A percentile compares a stretch with the other conserved stretches of the same genome.
phyloP scores from a whole-genome alignment of 2,888 invertebrate species.

The Agonopterix arenella region DNA sequence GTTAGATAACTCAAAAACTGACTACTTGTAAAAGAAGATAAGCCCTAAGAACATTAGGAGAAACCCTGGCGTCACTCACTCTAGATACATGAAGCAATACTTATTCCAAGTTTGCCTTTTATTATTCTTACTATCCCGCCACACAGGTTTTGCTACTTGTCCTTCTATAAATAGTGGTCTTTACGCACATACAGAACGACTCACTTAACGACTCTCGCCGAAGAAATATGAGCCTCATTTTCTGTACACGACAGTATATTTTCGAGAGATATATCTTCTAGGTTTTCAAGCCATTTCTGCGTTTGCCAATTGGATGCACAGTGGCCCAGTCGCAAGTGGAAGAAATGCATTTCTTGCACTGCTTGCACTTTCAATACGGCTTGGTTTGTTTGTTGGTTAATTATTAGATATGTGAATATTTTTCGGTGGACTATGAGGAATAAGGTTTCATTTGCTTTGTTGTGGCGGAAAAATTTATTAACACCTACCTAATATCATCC shows the following conservation, averaged over 20 bases:
- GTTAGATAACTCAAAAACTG: no score
- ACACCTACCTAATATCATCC: no score
- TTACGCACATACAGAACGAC: slow-evolving; percentile 20
- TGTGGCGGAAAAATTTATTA: no score
- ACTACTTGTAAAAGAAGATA: no score
- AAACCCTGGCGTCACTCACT: not conserved
- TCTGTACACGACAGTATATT: slow-evolving; percentile 16
- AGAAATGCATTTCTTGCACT: slow-evolving; percentile 57
- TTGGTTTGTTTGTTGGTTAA: slow-evolving; percentile 41
- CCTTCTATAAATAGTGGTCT: slow-evolving; percentile 61
- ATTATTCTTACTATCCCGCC: slow-evolving; percentile 55
- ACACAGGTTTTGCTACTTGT: slow-evolving; percentile 63
- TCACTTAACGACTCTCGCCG: slow-evolving; percentile 10
- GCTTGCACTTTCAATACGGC: slow-evolving; percentile 67
- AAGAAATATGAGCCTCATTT: slow-evolving; percentile 21
- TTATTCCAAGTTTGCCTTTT: slow-evolving; percentile 5
- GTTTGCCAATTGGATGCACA: slow-evolving; percentile 22
- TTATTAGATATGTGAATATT: slow-evolving; percentile 37
- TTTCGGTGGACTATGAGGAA: slow-evolving; percentile 7
- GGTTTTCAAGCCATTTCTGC: slow-evolving; percentile 16
- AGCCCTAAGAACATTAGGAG: no score
- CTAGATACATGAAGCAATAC: not conserved
- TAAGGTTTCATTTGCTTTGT: no score
- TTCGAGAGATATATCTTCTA: slow-evolving; percentile 11
- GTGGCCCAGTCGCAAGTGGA: slow-evolving; percentile 61